These are phyloP conservation scores for Cepphus grylle DNA, from an alignment of 2,113 vertebrate genomes.

Conservation along the genomic window DNA sequence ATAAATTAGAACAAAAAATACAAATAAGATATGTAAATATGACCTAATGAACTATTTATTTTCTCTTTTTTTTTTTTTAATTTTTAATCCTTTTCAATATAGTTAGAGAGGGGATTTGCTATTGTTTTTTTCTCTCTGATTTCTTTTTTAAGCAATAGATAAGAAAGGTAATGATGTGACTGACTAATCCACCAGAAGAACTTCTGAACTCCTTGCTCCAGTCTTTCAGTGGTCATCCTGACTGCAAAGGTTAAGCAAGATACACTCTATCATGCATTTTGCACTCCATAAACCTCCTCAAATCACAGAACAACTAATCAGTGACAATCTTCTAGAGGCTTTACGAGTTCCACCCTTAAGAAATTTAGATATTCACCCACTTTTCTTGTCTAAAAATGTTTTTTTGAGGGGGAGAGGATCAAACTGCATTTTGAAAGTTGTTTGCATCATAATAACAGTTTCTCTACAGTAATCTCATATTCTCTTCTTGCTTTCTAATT, in stretches of 20 bases:
- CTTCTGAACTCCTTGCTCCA: background rate
- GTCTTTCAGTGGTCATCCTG: background rate
- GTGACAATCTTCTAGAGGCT: background rate
- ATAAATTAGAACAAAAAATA: background rate
- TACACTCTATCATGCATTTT: background rate
- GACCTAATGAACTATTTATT: background rate
- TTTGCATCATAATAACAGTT: constrained; percentile 71
- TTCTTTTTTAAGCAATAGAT: background rate
- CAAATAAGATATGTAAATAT: background rate
- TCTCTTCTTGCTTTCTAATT: constrained; percentile 76
- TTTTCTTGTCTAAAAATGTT: background rate
- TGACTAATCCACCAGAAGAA: background rate
- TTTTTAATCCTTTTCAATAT: background rate
- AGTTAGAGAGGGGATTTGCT: background rate
- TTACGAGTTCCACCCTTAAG: background rate
- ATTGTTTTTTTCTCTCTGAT: background rate
- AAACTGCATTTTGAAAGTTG: constrained; percentile 59
- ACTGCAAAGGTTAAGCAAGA: background rate
- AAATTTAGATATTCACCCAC: background rate
- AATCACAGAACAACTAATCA: background rate
- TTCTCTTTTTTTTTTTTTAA: background rate
- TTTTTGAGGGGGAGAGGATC: background rate
- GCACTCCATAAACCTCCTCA: background rate
- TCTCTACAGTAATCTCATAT: constrained; percentile 68
- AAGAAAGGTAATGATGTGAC: background rate